These are phyloP conservation scores for Metaphire vulgaris DNA, from an alignment of 1,140 invertebrate species.

Conservation along the genomic window DNA sequence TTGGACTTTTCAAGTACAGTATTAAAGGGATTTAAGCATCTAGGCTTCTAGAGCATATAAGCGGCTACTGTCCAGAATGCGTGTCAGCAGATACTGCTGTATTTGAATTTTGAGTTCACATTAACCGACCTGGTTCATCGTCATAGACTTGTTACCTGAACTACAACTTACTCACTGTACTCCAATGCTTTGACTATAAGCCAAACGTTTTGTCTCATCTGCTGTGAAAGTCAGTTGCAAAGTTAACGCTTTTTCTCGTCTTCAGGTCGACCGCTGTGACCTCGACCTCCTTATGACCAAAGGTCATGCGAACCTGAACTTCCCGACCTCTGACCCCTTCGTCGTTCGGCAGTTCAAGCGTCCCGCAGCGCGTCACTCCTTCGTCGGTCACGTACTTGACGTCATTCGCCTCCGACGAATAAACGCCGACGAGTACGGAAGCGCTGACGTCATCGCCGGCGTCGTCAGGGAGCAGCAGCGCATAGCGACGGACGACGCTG, in stretches of 20 bases:
- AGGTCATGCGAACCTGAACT: conserved; percentile 52
- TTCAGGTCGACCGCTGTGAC: conserved; percentile 57
- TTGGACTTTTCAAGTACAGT: no score
- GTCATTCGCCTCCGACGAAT: conserved; percentile 52
- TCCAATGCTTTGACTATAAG: no score
- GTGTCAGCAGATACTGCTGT: no score
- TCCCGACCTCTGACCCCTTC: conserved; percentile 30
- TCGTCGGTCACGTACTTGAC: conserved; percentile 57
- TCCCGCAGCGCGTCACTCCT: conserved; percentile 56
- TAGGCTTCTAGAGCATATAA: no score
- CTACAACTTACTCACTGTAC: no score
- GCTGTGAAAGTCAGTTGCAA: conserved; percentile 56
- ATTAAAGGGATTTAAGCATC: no score
- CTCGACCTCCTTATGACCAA: conserved; percentile 60
- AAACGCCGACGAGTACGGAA: conserved; percentile 57
- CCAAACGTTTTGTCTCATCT: no score
- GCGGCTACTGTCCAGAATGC: no score
- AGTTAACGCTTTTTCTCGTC: conserved; percentile 54
- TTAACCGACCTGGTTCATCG: no score
- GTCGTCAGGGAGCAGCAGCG: conserved; percentile 55
- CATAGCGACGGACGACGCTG: conserved; percentile 56
- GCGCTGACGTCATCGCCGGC: conserved; percentile 45
- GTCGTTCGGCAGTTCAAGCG: conserved; percentile 54
- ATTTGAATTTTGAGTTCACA: no score
- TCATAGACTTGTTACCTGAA: no score